Evolutionary conservation across 2,113 vertebrate genomes (phyloP), one percentile per base, ranked within the genome.

Genomic region (Natator depressus): DNA sequence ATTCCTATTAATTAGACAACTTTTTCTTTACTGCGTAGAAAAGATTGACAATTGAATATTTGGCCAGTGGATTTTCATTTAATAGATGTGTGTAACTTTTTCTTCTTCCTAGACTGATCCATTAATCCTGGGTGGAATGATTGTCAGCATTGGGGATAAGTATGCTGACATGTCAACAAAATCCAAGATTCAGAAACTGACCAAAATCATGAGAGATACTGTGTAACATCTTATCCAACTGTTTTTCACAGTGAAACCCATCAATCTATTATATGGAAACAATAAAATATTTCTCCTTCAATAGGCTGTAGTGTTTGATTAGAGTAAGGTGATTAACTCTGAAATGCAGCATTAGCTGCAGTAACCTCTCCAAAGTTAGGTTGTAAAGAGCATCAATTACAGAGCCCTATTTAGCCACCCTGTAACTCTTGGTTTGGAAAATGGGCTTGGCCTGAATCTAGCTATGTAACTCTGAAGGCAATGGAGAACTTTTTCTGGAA

Each of bases 81-180:
- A 47, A 38, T 22, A 51, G 38, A 55, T 51, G 42, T 87, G n/a
- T 82, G 80, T 20, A 4, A 9, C 87, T 13, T 85, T 96, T 82
- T 94, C 49, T 69, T 91, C 82, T 72, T 91, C 78, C 96, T 55
- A 99, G 99, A 98, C 96, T 14, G 99, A 99, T 84, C 95, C 99
- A 0, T 96, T 99, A 0, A 99, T 99, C 96, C 98, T 99, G 85
- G 99, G 99, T 29, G 99, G 99, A 82, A 99, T 99, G 99, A 98
- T 99, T 55, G 99, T 99, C 98, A 99, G 99, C 19, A 99, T 99
- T 29, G 99, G 99, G 50, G 99, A 99, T 96, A 99, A 99, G 89
- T 99, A 99, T 0, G 99, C 98, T 65, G 99, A 99, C 96, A 99
- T 99, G 99, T 99, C 99, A 42, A 99, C 99, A 2, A 99, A 98